These are phyloP conservation scores for Venturia canescens DNA, from an alignment of 1,140 invertebrate genomes.

Conservation along the genomic window DNA sequence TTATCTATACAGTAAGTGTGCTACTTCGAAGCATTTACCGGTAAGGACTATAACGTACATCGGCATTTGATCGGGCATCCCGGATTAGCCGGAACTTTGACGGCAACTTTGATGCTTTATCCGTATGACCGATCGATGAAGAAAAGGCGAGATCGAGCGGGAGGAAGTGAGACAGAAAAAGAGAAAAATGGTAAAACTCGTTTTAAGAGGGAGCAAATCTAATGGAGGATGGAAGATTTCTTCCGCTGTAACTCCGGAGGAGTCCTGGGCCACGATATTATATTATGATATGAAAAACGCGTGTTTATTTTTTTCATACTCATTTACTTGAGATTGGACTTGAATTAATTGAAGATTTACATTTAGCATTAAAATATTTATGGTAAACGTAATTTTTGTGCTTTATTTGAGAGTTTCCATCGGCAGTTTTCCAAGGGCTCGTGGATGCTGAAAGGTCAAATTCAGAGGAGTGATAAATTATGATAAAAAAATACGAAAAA, in stretches of 20 bases:
- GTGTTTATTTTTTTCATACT: background rate
- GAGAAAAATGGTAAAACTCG: conserved; percentile 13
- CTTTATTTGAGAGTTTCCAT: too few species aligned
- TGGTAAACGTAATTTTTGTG: too few species aligned
- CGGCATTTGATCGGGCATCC: conserved; percentile 30
- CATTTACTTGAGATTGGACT: too few species aligned
- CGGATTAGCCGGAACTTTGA: conserved; percentile 41
- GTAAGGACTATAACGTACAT: background rate
- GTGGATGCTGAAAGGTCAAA: too few species aligned
- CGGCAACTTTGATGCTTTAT: conserved; percentile 45
- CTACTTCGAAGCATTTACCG: background rate
- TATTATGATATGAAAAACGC: conserved; percentile 10
- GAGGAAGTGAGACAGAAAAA: too few species aligned
- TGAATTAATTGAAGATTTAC: too few species aligned
- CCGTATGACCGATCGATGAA: conserved; percentile 32
- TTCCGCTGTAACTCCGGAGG: background rate
- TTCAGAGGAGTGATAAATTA: too few species aligned
- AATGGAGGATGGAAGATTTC: conserved; percentile 38
- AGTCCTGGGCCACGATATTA: conserved; percentile 25
- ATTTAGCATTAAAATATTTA: too few species aligned
- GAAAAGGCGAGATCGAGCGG: background rate
- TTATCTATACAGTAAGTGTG: background rate
- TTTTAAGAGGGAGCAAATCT: conserved; percentile 35
- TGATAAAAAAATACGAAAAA: background rate
- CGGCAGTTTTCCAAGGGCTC: too few species aligned